These are phyloP conservation scores for Anguilla anguilla DNA, from an alignment of 2,797 vertebrate genomes.

Conservation along the genomic window DNA sequence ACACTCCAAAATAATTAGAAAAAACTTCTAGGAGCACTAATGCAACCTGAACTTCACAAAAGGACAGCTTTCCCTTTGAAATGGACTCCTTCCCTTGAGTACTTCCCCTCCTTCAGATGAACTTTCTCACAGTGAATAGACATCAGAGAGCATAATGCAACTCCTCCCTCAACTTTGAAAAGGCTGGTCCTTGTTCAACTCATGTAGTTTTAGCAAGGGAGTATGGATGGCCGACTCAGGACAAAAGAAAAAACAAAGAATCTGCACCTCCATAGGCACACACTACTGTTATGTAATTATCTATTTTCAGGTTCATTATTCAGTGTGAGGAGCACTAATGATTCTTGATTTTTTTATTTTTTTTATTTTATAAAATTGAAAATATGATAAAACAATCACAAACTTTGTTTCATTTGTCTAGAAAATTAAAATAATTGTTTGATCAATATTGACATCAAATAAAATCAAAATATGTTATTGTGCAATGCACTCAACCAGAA, in stretches of 20 bases:
- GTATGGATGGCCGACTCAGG: not conserved
- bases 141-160: not conserved
- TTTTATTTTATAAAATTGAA: not conserved
- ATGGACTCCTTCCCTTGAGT: not conserved
- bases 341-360: not conserved
- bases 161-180: not conserved
- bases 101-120: not conserved
- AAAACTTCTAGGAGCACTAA: not conserved
- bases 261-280: not conserved
- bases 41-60: not conserved
- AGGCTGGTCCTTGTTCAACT: not conserved
- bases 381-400: too few relatives aligned
- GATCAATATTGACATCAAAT: too few relatives aligned
- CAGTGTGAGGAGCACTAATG: not conserved
- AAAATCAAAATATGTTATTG: not conserved
- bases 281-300: not conserved
- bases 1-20: not conserved
- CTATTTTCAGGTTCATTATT: not conserved
- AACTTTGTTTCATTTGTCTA: too few relatives aligned
- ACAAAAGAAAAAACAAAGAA: not conserved
- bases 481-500: not conserved
- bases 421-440: too few relatives aligned
- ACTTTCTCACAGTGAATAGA: conserved; percentile 4
- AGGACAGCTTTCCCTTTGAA: conserved; percentile 6
- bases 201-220: conserved; percentile 2